Conservation (phyloP, 2,113 vertebrate species). For the Mastomys natalensis region DNA sequence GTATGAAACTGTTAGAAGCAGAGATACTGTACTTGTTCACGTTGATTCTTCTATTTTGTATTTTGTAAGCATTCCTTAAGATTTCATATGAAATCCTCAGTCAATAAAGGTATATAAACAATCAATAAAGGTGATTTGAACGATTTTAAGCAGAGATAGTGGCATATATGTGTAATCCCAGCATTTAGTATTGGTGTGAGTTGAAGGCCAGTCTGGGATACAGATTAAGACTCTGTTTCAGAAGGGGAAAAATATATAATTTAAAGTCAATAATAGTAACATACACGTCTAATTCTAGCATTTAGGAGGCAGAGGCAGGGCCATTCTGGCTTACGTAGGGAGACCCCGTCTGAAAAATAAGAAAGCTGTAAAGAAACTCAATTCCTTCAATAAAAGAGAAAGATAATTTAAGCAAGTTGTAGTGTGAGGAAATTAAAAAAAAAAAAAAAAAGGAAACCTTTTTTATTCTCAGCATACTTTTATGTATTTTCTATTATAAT, state of each 20-base stretch:
- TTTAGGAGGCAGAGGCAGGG: background rate
- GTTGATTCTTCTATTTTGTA: background rate
- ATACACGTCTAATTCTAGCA: background rate
- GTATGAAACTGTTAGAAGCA: background rate
- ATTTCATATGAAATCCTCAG: background rate
- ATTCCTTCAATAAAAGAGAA: background rate
- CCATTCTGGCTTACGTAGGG: background rate
- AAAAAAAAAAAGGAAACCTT: background rate
- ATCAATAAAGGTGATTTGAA: background rate
- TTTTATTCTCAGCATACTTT: background rate
- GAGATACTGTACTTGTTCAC: background rate
- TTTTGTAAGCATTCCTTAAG: background rate
- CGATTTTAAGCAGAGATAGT: background rate
- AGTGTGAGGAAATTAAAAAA: background rate
- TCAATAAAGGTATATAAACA: background rate
- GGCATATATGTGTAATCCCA: background rate
- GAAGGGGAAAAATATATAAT: background rate
- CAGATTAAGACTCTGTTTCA: background rate
- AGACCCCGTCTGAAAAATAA: background rate
- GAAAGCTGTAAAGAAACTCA: background rate
- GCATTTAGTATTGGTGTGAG: background rate
- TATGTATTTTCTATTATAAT: background rate
- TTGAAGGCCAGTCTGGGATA: background rate
- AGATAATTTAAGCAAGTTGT: background rate
- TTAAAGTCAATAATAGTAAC: background rate